phyloP scores from a whole-genome alignment of 2,797 vertebrate genomes.

The Tapirus indicus region DNA sequence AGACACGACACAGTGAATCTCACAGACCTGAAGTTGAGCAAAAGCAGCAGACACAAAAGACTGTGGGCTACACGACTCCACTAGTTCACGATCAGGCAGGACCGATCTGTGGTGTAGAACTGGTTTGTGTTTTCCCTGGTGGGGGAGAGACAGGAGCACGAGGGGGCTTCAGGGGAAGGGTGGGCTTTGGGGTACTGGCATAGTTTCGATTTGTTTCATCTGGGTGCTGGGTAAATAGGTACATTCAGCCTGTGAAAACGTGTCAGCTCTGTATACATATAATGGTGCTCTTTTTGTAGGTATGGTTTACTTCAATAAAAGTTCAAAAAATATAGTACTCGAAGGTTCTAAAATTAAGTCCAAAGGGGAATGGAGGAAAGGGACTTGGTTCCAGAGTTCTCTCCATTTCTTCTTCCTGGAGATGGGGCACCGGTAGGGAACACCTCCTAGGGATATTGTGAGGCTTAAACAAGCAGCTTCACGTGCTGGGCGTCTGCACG shows the following conservation, averaged over 20 bases:
- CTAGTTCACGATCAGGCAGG: neutral
- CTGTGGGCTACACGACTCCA: rapidly evolving
- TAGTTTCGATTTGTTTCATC: neutral
- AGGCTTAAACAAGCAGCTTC: neutral
- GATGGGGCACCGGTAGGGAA: neutral
- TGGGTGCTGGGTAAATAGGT: neutral
- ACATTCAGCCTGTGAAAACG: neutral
- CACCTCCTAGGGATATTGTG: neutral
- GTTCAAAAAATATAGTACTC: neutral
- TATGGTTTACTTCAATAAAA: neutral
- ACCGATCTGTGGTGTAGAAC: rapidly evolving
- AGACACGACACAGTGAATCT: rapidly evolving
- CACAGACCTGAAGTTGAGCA: neutral
- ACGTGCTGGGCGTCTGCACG: neutral
- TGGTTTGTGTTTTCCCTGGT: rapidly evolving
- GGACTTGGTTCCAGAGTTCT: neutral
- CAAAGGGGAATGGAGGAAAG: neutral
- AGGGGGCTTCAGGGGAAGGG: neutral
- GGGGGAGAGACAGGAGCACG: rapidly evolving
- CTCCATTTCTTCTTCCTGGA: neutral
- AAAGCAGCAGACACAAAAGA: neutral
- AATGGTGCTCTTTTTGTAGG: neutral
- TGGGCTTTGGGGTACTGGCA: neutral
- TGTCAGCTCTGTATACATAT: rapidly evolving
- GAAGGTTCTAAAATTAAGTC: neutral